These are phyloP conservation scores for Lasioglossum oenotherae DNA, from an alignment of 2,888 invertebrate genomes.

Conservation along the genomic window DNA sequence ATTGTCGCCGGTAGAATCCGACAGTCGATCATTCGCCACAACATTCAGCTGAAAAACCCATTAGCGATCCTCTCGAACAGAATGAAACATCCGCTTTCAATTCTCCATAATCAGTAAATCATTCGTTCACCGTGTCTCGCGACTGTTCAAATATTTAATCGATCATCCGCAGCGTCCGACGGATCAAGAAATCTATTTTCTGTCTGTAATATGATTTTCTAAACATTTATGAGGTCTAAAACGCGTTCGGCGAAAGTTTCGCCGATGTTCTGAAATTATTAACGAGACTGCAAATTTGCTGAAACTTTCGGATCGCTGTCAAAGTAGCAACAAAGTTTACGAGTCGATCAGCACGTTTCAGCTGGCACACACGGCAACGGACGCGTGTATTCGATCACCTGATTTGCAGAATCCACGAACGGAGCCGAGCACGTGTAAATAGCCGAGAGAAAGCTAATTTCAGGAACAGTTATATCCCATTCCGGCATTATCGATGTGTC, in stretches of 20 bases:
- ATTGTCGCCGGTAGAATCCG: background rate
- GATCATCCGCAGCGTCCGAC: background rate
- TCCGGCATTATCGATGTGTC: constrained; percentile 18
- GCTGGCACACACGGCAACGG: background rate
- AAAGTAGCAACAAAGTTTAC: background rate
- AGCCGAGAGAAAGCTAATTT: constrained; percentile 34
- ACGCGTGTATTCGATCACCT: constrained; percentile 8
- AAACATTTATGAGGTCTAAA: background rate
- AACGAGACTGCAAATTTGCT: background rate
- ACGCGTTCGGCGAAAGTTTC: background rate
- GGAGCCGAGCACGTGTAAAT: constrained; percentile 21
- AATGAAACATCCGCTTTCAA: background rate
- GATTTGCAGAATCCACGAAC: constrained; percentile 17
- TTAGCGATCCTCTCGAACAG: background rate
- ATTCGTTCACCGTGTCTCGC: background rate
- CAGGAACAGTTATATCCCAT: constrained; percentile 35
- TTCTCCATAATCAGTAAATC: background rate
- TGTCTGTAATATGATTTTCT: background rate
- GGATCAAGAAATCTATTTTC: background rate
- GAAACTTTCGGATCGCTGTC: background rate
- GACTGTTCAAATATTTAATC: background rate
- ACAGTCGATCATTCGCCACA: background rate
- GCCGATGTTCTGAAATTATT: background rate
- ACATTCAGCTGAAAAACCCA: background rate
- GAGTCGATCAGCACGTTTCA: background rate